These are phyloP conservation scores for Ectropis crepuscularia DNA, from an alignment of 2,888 invertebrate species.

Conservation along the genomic window DNA sequence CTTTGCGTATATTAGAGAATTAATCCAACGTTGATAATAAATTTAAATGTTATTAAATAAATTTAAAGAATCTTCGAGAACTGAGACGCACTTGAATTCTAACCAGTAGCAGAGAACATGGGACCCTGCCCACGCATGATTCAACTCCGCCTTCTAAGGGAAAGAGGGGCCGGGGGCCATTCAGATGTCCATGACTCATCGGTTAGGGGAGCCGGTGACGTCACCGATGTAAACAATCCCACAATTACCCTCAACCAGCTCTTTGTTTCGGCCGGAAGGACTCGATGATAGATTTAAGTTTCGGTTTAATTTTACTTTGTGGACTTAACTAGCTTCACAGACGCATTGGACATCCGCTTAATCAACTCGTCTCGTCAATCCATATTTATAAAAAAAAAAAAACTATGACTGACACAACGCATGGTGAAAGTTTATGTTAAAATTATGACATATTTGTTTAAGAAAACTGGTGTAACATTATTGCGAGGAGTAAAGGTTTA, in stretches of 20 bases:
- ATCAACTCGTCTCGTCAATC: background rate
- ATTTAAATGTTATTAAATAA: too few species aligned
- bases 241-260: constrained; percentile 48
- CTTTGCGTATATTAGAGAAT: too few species aligned
- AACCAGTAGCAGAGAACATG: constrained; percentile 10
- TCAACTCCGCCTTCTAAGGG: constrained; percentile 33
- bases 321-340: constrained; percentile 11
- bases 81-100: too few species aligned
- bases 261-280: constrained; percentile 43
- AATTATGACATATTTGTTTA: too few species aligned
- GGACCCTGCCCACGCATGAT: constrained; percentile 33
- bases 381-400: background rate
- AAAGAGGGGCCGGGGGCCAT: constrained; percentile 40
- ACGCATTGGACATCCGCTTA: constrained; percentile 13
- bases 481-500: too few species aligned
- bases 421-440: too few species aligned
- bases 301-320: constrained; percentile 9
- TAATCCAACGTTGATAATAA: too few species aligned
- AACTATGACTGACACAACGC: too few species aligned
- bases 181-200: constrained; percentile 59
- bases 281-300: constrained; percentile 32
- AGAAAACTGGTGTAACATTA: too few species aligned
- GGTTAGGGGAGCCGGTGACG: constrained; percentile 59
- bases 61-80: too few species aligned
- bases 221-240: constrained; percentile 56